Conservation (phyloP, 2,797 vertebrate genomes). For the Betta splendens region DNA sequence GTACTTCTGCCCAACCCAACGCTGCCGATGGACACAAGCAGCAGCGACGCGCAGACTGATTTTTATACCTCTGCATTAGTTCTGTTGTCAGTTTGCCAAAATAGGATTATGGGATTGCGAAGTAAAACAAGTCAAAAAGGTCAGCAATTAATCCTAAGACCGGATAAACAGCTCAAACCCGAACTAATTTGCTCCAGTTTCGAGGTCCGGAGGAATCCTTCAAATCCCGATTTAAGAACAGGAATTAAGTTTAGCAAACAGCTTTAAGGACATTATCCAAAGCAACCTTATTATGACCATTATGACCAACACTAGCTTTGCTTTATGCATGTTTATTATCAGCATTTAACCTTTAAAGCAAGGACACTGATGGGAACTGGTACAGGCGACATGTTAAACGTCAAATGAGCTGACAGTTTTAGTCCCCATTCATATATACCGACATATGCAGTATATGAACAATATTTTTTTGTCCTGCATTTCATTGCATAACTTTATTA, state of each 20-base stretch:
- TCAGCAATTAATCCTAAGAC: constrained; percentile 31
- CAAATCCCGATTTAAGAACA: constrained; percentile 23
- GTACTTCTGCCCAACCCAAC: not conserved
- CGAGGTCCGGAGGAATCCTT: not conserved
- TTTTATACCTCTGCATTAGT: constrained; percentile 50
- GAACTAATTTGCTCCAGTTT: constrained; percentile 28
- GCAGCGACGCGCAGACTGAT: not conserved
- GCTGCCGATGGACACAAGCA: not conserved
- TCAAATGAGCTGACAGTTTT: not conserved
- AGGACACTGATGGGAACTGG: not conserved
- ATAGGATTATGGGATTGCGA: constrained; percentile 40
- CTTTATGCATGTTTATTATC: not conserved
- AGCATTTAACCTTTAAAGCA: not conserved
- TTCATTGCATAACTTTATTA: too few species aligned
- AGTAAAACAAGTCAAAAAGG: constrained; percentile 6
- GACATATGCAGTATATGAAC: too few species aligned
- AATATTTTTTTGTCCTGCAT: too few species aligned
- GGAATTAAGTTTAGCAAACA: too few species aligned
- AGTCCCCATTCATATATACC: too few species aligned
- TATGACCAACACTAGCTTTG: not conserved
- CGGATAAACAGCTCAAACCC: constrained; percentile 3
- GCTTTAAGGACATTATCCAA: constrained; percentile 3
- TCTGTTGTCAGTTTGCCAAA: constrained; percentile 17
- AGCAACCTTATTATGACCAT: not conserved
- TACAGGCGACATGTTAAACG: not conserved